A percentile compares a stretch with the other conserved stretches of the same genome.
Conservation (phyloP, 2,113 vertebrate species). For the Lophius piscatorius region DNA sequence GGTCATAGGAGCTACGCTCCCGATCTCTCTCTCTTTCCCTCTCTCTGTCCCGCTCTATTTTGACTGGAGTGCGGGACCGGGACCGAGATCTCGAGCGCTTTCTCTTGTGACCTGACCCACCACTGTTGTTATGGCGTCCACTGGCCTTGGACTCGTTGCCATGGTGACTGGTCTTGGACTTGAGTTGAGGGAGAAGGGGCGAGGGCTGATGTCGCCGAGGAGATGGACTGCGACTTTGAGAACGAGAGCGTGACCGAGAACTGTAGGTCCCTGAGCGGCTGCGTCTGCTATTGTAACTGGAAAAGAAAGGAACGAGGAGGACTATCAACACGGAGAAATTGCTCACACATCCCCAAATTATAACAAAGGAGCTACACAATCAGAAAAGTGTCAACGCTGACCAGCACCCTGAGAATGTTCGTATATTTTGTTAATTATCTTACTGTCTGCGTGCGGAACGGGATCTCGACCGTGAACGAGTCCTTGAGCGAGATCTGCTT, state of each 20-base stretch:
- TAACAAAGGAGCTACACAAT: too few species aligned
- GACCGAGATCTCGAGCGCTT: slow-evolving; percentile 88
- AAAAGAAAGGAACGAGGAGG: neutral
- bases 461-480: slow-evolving; percentile 90
- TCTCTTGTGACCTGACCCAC: slow-evolving; percentile 86
- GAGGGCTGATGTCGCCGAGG: slow-evolving; percentile 90
- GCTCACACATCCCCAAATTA: too few species aligned
- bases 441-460: slow-evolving; percentile 92
- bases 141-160: slow-evolving; percentile 88
- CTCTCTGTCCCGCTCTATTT: slow-evolving; percentile 82
- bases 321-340: too few species aligned
- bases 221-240: slow-evolving; percentile 92
- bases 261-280: slow-evolving; percentile 97
- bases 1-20: slow-evolving; percentile 81
- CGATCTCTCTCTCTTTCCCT: slow-evolving; percentile 84
- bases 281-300: slow-evolving; percentile 93
- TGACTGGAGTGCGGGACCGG: slow-evolving; percentile 86
- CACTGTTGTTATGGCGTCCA: slow-evolving; percentile 81
- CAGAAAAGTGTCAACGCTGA: too few species aligned
- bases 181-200: slow-evolving; percentile 82
- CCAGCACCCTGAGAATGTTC: too few species aligned
- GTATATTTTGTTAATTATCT: too few species aligned
- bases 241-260: slow-evolving; percentile 91
- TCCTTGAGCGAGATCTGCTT: slow-evolving; percentile 88
- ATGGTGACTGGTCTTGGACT: slow-evolving; percentile 90